Conservation (phyloP, 2,888 invertebrate genomes). For the Creontiades dilutus region DNA sequence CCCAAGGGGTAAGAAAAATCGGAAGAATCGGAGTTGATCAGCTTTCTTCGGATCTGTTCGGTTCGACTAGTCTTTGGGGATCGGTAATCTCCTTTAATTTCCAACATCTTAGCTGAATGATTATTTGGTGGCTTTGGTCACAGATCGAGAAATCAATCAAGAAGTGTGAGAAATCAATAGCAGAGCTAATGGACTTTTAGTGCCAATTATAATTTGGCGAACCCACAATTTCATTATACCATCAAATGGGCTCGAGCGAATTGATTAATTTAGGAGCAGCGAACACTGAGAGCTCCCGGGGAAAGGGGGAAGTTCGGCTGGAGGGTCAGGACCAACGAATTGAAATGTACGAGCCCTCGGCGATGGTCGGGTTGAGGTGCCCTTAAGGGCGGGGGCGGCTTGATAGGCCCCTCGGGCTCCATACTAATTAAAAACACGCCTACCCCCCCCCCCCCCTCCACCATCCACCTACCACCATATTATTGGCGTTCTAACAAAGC, state of each 20-base stretch:
- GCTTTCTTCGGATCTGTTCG: no score
- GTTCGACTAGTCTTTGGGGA: no score
- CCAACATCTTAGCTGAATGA: no score
- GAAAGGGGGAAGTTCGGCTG: neutral
- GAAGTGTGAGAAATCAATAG: neutral
- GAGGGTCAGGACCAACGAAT: neutral
- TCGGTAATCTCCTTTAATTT: no score
- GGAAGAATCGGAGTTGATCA: no score
- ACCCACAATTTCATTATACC: constrained; percentile 21
- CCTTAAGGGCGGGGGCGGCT: constrained; percentile 21
- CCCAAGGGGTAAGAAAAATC: no score
- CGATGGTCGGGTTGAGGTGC: constrained; percentile 24
- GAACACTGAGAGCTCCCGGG: constrained; percentile 24
- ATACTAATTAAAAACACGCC: constrained; percentile 28
- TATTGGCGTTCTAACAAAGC: neutral
- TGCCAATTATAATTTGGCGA: neutral
- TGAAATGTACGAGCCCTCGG: constrained; percentile 30
- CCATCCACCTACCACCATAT: neutral
- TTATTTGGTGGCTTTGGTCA: no score
- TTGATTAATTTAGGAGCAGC: constrained; percentile 9
- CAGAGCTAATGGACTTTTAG: neutral
- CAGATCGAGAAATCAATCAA: neutral
- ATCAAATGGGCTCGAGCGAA: constrained; percentile 7
- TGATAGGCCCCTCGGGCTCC: constrained; percentile 18
- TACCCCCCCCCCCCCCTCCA: neutral